Evolutionary conservation across 2,888 invertebrate genomes (phyloP).

Genomic region (Theodoxus fluviatilis): DNA sequence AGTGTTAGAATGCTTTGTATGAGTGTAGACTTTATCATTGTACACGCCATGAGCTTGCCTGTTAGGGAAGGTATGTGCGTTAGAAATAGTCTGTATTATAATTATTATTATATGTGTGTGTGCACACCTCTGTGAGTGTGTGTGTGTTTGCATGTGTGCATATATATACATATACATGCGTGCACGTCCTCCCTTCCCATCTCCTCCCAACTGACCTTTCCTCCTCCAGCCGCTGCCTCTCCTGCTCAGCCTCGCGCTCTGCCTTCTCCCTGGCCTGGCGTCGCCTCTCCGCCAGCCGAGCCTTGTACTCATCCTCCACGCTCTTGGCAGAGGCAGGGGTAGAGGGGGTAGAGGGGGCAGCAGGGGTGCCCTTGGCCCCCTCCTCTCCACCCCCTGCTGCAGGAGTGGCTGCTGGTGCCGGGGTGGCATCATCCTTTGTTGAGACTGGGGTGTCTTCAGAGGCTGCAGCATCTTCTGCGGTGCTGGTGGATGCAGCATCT

Average conservation of each 20-base stretch:
- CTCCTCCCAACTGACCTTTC: conserved; percentile 59
- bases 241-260: conserved; percentile 86
- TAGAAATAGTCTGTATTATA: too few relatives aligned
- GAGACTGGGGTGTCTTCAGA: conserved; percentile 33
- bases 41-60: too few relatives aligned
- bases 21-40: too few relatives aligned
- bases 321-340: conserved; percentile 33
- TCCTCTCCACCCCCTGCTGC: conserved; percentile 25
- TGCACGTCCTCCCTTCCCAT: neutral
- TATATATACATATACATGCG: too few relatives aligned
- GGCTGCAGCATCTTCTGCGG: conserved; percentile 32
- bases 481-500: neutral
- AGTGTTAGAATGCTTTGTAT: neutral
- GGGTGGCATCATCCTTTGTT: conserved; percentile 27
- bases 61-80: too few relatives aligned
- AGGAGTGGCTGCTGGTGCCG: neutral
- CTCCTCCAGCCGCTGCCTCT: conserved; percentile 71
- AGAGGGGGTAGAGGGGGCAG: conserved; percentile 25
- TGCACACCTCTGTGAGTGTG: neutral
- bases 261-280: conserved; percentile 89
- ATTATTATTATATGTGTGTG: neutral
- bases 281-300: conserved; percentile 87
- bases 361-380: conserved; percentile 24
- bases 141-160: too few relatives aligned
- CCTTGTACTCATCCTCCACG: conserved; percentile 82